phyloP scores from a whole-genome alignment of 1,140 invertebrate genomes.

The Musca vetustissima region DNA sequence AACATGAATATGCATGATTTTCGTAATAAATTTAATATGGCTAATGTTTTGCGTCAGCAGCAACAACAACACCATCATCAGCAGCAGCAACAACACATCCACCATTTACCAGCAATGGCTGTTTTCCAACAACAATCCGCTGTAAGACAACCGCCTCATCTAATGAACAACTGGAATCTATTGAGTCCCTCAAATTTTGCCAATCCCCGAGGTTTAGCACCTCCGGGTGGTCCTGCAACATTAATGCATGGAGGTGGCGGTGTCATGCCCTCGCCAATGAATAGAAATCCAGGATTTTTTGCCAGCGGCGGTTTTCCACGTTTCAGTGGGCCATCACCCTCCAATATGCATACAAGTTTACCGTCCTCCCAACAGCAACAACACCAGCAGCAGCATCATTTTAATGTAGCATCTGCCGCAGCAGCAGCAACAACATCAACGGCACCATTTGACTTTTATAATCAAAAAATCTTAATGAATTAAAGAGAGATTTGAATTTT shows the following conservation, averaged over 20 bases:
- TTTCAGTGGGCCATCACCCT: conserved; percentile 10
- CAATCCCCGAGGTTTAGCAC: background rate
- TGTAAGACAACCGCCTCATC: conserved; percentile 14
- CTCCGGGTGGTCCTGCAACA: background rate
- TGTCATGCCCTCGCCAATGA: conserved; percentile 2
- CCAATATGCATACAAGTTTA: conserved; percentile 24
- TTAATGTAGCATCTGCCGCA: background rate
- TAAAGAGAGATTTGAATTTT: too few relatives aligned
- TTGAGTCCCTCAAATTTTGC: conserved; percentile 12
- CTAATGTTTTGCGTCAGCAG: conserved; percentile 33
- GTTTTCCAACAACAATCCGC: conserved; percentile 10
- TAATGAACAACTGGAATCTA: conserved; percentile 13
- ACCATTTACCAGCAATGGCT: conserved; percentile 29
- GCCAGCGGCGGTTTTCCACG: background rate
- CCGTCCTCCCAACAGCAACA: conserved; percentile 27
- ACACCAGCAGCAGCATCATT: conserved; percentile 19
- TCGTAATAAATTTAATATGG: conserved; percentile 28
- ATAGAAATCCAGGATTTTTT: conserved; percentile 1
- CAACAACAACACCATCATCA: conserved; percentile 33
- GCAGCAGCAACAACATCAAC: conserved; percentile 6
- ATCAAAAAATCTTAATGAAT: conserved; percentile 23
- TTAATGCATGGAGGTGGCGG: conserved; percentile 8
- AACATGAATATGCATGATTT: conserved; percentile 29
- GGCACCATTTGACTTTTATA: conserved; percentile 26
- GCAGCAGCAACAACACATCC: conserved; percentile 35